These are phyloP conservation scores for Nipponia nippon DNA, from an alignment of 2,113 vertebrate genomes.

Conservation along the genomic window DNA sequence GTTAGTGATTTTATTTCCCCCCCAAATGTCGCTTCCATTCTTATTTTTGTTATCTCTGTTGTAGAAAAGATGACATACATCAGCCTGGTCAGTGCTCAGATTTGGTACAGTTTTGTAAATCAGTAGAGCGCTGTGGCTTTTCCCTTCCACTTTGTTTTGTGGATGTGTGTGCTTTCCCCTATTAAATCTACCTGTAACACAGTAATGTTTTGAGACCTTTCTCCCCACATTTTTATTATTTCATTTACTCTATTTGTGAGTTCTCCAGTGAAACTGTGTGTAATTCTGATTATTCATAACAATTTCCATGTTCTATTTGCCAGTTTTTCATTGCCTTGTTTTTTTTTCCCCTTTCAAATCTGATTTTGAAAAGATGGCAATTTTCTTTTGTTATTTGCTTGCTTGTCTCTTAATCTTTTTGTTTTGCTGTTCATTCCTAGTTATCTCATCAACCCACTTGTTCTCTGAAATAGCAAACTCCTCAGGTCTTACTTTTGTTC, in stretches of 20 bases:
- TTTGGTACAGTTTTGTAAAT: background rate
- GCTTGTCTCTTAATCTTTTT: constrained; percentile 24
- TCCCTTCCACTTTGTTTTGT: background rate
- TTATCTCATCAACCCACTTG: constrained; percentile 34
- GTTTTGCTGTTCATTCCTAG: constrained; percentile 24
- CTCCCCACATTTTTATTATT: background rate
- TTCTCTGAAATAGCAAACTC: constrained; percentile 15
- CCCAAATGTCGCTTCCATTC: background rate
- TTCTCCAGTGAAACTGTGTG: background rate
- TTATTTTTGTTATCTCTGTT: background rate
- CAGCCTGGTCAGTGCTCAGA: background rate
- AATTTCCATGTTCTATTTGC: background rate
- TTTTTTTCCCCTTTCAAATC: background rate
- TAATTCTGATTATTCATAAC: background rate
- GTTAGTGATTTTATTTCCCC: background rate
- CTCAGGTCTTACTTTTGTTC: constrained; percentile 7
- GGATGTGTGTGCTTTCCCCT: background rate
- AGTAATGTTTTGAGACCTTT: background rate
- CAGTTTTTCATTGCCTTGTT: background rate
- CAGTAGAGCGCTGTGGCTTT: background rate
- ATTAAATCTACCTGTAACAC: background rate
- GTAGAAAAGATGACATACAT: background rate
- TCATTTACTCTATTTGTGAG: background rate
- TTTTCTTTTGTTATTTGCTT: constrained; percentile 28
- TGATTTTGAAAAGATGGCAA: background rate